Evolutionary conservation across 2,888 invertebrate species (phyloP), one percentile per base, ranked within the genome.

Genomic region (Amphipyra tragopoginis): DNA sequence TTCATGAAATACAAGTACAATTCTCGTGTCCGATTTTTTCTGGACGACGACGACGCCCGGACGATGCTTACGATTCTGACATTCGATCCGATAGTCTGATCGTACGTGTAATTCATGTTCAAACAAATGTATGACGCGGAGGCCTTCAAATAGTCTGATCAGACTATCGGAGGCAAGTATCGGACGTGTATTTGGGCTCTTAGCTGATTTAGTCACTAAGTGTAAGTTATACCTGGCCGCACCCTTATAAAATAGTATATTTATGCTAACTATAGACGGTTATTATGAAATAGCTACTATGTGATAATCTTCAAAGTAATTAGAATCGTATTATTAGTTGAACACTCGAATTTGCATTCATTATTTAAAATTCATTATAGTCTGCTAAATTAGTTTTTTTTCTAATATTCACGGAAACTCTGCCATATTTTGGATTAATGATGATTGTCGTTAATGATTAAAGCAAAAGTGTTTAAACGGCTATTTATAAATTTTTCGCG

Each of bases 391-490:
- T 43, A 21, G 38, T 51, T 51, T 58, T 57, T 52, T 51, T 39
- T 50, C 34, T 45, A 47, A 52, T 53, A 60, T 43, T 64, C 42
- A 62, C 43, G 34, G 49, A 38, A 43, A 55, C 9, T 48, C 63
- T 65, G 79, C 65, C 76, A 75, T 72, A 64, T 61, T 62, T 73
- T 71, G 51, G 14, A 69, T 66, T 58, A 47, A 57, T 56, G 6
- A 50, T n/a, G n/a, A n/a, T n/a, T n/a, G n/a, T n/a, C n/a, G n/a
- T n/a, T n/a, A n/a, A n/a, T n/a, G n/a, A 38, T 13, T 10, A 38
- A 47, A 36, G 14, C 34, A 62, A 53, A 53, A 10, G 21, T 47
- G 47, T 54, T 47, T 59, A 11, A 15, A 56, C 47, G 52, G 29
- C 39, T 64, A 64, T 60, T 64, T 59, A 54, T 59, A 39, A 52